Evolutionary conservation across 2,797 vertebrate genomes (phyloP).

Genomic region (Ispidina picta): DNA sequence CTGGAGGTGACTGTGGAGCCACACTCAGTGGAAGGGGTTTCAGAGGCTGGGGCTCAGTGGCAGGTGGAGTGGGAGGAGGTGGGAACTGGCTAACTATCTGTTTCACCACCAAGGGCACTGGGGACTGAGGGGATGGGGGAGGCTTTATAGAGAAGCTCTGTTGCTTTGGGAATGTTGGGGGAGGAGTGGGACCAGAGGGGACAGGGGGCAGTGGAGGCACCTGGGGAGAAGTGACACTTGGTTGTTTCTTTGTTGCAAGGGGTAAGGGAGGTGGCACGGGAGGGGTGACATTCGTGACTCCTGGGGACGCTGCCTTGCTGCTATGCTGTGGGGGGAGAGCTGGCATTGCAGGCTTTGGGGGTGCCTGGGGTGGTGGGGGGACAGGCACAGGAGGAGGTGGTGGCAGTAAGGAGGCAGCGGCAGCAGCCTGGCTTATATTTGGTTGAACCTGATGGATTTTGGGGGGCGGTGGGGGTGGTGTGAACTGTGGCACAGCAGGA

Average conservation of each 20-base stretch:
- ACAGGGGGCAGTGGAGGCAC: constrained; percentile 49
- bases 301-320: constrained; percentile 71
- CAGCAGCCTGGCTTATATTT: constrained; percentile 50
- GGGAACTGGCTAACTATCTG: constrained; percentile 92
- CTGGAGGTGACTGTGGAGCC: constrained; percentile 88
- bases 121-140: constrained; percentile 74
- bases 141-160: constrained; percentile 86
- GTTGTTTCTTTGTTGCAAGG: constrained; percentile 85
- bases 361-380: constrained; percentile 71
- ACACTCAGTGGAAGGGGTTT: constrained; percentile 75
- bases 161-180: constrained; percentile 89
- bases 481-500: constrained; percentile 76
- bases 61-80: constrained; percentile 71
- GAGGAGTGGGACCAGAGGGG: constrained; percentile 81
- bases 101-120: constrained; percentile 82
- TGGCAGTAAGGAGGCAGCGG: constrained; percentile 46
- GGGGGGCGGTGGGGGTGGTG: constrained; percentile 77
- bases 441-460: constrained; percentile 84
- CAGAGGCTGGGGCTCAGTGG: constrained; percentile 69
- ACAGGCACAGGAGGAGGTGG: constrained; percentile 70
- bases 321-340: constrained; percentile 75
- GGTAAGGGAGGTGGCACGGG: constrained; percentile 76
- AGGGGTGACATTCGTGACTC: constrained; percentile 54
- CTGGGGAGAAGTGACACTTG: constrained; percentile 79
- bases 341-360: constrained; percentile 82